Evolutionary conservation across 2,797 vertebrate genomes (phyloP).

Genomic region (Gambelia wislizenii): DNA sequence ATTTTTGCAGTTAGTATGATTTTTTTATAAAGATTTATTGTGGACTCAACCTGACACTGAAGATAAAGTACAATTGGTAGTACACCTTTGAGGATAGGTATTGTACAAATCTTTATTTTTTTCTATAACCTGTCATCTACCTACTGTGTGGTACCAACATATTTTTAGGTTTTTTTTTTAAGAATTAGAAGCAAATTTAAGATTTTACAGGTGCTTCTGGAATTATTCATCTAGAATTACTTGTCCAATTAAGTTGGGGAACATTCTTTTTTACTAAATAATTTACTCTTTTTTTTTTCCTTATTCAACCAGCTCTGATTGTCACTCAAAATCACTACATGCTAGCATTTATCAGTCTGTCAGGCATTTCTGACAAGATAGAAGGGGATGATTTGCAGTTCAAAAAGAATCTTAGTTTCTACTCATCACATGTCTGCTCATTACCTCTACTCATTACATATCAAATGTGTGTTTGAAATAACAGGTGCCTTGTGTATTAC

Average conservation of each 20-base stretch:
- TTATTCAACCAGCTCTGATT: not conserved
- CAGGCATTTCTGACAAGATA: constrained; percentile 1
- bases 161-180: not conserved
- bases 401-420: not conserved
- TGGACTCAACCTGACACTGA: not conserved
- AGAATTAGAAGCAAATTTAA: not conserved
- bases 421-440: not conserved
- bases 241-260: constrained; percentile 21
- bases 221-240: constrained; percentile 29
- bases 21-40: not conserved
- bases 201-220: not conserved
- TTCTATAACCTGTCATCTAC: not conserved
- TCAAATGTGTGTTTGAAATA: constrained; percentile 5
- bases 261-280: constrained; percentile 16
- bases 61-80: not conserved
- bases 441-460: not conserved
- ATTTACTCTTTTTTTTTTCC: not conserved
- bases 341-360: constrained; percentile 5
- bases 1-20: not conserved
- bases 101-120: not conserved
- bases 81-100: not conserved
- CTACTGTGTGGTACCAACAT: not conserved
- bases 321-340: constrained; percentile 11
- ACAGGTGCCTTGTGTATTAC: not conserved
- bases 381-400: constrained; percentile 8